Base-by-base conservation (phyloP, 2,113 vertebrate species). In the Psilopsiagon aymara region DNA sequence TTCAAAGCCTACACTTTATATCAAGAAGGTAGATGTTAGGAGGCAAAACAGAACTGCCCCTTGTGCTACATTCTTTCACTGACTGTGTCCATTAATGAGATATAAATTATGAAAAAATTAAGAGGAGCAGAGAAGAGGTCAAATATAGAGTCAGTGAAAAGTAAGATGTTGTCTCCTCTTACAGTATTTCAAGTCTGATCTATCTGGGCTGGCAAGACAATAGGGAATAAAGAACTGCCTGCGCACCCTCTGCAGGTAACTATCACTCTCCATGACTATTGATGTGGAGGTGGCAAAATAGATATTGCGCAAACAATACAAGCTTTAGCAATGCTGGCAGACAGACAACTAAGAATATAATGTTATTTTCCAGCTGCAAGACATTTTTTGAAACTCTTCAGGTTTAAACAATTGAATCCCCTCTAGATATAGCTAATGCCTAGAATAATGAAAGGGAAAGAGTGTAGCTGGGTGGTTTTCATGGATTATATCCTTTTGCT, bases 381-480 rank as follows among this genome's bases (percentile, higher is more conserved):
- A 19, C 49, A 67, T 87, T 95, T 91, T 91, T 44, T 23, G 31
- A 80, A 91, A 51, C 63, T 77, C 0, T 0, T 23, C 49, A 41
- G 14, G 15, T 73, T 96, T 93, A 90, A 94, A 35, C 49, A 87
- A 88, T 59, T 90, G 57, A 94, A 95, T 51, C 53, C 9, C 9
- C 35, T 79, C 67, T 85, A 8, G 4, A 31, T 44, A 3, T 29
- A 91, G 37, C 29, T 27, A 67, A 53, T 79, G 28, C 20, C 18
- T 6, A 25, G 33, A 89, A 66, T 49, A 94, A 85, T 49, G 52
- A 80, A 92, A 87, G 47, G 6, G 46, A 67, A 93, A 43, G 25
- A 88, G 20, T 28, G 23, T 57, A 82, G n/a, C 57, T 90, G 70
- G 7, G 20, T 39, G 44, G 44, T 88, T 77, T 80, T 79, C 44